Base-by-base conservation (phyloP, 2,797 vertebrate genomes). In the Pseudochirops cupreus region DNA sequence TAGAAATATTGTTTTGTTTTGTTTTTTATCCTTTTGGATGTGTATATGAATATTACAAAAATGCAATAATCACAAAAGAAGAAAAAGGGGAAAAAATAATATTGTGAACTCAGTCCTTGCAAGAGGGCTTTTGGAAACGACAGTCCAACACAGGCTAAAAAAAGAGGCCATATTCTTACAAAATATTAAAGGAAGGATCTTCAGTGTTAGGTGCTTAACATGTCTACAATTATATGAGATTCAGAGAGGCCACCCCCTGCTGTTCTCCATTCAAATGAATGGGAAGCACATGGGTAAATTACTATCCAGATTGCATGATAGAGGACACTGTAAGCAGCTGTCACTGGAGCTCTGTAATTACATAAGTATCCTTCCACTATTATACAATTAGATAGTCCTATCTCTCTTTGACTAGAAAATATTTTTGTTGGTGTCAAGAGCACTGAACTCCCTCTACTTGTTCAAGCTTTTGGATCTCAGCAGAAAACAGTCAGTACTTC, bases 231-330 rank as follows among this genome's bases (percentile, higher is more conserved):
- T 97, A 95, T 39, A 87, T 58, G 95, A 95, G 90, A 97, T 97
- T 97, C 96, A 93, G 97, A 96, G 92, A 96, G 94, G 87, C 95
- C 91, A 94, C 56, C 95, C 87, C 98, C 97, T 92, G 95, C 96
- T 0, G 93, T 93, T 97, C 96, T 97, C 96, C 96, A 93, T 98
- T 97, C 96, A 97, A 95, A 96, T 97, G 96, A 98, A 93, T 91
- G 96, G 97, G 94, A 97, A 97, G 97, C 96, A 96, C 98, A 52
- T 6, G 95, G 97, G 96, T 98, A 98, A 98, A 98, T 99, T 95
- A 98, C 97, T 96, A 46, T 97, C 97, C 96, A 97, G 96, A 94
- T 98, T 0, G 1, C 0, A 0, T 24, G 97, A 87, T 82, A 97
- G 74, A 0, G 91, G 97, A 96, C 98, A 93, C 62, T n/a, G 31